A percentile compares a stretch with the other conserved stretches of the same genome.
Conservation (phyloP, 2,888 invertebrate species). For the Hypomecis atomaria region DNA sequence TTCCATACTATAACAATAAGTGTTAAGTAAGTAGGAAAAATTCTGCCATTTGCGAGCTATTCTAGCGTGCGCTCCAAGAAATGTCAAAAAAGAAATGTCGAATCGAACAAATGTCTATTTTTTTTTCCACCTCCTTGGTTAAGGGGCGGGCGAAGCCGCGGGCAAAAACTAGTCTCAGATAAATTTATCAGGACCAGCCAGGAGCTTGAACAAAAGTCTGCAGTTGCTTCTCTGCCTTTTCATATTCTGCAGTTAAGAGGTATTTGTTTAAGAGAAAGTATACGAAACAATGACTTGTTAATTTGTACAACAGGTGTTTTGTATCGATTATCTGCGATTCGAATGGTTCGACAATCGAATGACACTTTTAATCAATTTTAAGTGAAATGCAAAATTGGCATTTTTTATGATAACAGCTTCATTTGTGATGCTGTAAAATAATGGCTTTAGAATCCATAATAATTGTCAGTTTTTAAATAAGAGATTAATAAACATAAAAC, state of each 20-base stretch:
- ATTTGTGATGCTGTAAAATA: constrained; percentile 1
- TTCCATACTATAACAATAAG: too few relatives aligned
- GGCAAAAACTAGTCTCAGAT: too few relatives aligned
- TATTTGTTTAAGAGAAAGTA: constrained; percentile 54
- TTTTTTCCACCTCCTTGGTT: too few relatives aligned
- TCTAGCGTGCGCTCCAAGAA: too few relatives aligned
- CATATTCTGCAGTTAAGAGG: constrained; percentile 17
- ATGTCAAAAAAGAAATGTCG: too few relatives aligned
- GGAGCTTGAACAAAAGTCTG: too few relatives aligned
- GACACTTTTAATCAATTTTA: constrained; percentile 46
- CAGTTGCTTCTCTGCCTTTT: neutral
- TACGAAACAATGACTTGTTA: constrained; percentile 53
- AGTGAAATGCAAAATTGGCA: constrained; percentile 43
- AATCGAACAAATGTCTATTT: too few relatives aligned
- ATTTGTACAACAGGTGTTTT: constrained; percentile 44
- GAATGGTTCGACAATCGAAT: constrained; percentile 17
- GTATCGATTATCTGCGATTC: constrained; percentile 20
- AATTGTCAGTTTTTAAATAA: neutral
- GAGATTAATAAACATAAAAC: too few relatives aligned
- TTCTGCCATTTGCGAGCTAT: too few relatives aligned
- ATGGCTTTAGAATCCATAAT: neutral
- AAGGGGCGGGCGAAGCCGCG: too few relatives aligned
- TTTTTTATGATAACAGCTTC: constrained; percentile 6
- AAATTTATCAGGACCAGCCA: too few relatives aligned
- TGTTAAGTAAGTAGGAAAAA: too few relatives aligned